phyloP scores from a whole-genome alignment of 37 sponge, comb jelly and placozoan genomes.

The Spongia lamella region DNA sequence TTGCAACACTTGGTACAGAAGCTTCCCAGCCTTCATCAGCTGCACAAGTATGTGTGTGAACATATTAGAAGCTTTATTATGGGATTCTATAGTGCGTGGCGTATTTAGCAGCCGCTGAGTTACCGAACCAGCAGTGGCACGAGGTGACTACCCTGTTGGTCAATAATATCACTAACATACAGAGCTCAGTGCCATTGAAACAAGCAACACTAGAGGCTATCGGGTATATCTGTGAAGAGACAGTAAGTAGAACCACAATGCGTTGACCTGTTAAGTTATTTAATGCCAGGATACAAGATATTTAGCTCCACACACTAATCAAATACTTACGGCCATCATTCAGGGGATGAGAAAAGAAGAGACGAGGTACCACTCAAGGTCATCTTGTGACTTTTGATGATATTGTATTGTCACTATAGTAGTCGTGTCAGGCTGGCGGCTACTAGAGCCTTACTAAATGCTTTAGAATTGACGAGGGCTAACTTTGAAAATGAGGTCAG shows the following conservation, averaged over 20 bases:
- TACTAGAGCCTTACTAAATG: conserved; percentile 86
- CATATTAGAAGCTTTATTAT: neutral
- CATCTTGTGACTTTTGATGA: neutral
- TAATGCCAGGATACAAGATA: conserved; percentile 33
- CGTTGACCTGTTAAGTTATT: neutral
- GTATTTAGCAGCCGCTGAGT: conserved; percentile 85
- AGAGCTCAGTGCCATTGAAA: conserved; percentile 51
- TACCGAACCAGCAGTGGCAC: conserved; percentile 80
- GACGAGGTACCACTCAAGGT: conserved; percentile 50
- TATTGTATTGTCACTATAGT: conserved; percentile 36
- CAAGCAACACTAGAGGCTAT: conserved; percentile 95
- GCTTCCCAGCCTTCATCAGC: conserved; percentile 72
- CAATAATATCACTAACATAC: conserved; percentile 40
- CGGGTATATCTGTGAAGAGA: conserved; percentile 90
- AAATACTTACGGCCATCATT: conserved; percentile 94
- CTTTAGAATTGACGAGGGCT: conserved; percentile 94
- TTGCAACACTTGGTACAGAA: conserved; percentile 92
- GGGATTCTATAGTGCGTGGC: conserved; percentile 80
- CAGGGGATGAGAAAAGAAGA: conserved; percentile 99
- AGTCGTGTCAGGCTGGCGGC: conserved; percentile 81
- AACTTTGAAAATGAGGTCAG: conserved; percentile 95
- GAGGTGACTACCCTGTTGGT: conserved; percentile 67
- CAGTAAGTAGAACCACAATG: conserved; percentile 51
- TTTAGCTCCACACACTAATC: conserved; percentile 72
- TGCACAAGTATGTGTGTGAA: conserved; percentile 56